phyloP scores from a whole-genome alignment of 2,113 vertebrate species.

The Lepisosteus oculatus region DNA sequence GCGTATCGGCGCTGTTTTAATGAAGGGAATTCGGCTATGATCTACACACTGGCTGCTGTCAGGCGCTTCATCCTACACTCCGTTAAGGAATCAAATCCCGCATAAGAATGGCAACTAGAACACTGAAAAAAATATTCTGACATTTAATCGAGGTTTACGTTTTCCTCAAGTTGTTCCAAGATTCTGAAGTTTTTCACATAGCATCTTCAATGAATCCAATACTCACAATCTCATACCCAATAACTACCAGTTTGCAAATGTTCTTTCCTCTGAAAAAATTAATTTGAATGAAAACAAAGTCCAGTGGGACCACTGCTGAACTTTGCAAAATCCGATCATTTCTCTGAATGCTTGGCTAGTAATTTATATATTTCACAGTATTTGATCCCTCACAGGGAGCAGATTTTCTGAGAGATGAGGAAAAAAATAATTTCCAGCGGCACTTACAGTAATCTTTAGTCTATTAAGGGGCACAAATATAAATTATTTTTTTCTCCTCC shows the following conservation, averaged over 20 bases:
- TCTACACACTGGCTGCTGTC: no score
- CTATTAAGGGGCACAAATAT: constrained; percentile 21
- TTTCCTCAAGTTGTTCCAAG: no score
- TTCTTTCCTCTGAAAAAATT: constrained; percentile 73
- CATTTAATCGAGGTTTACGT: no score
- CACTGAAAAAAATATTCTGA: no score
- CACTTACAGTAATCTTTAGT: constrained; percentile 14
- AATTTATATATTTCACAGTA: constrained; percentile 76
- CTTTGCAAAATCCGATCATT: constrained; percentile 66
- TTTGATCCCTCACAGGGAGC: constrained; percentile 71
- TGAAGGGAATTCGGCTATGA: no score
- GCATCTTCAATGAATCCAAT: constrained; percentile 15
- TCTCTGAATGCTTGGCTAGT: constrained; percentile 69
- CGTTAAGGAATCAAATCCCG: no score
- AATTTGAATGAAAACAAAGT: constrained; percentile 74
- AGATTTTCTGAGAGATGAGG: constrained; percentile 39
- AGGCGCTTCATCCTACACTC: no score
- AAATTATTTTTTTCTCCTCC: constrained; percentile 2
- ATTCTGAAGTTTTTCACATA: neutral
- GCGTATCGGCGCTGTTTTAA: no score
- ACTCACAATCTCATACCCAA: constrained; percentile 50
- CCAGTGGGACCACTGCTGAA: constrained; percentile 69
- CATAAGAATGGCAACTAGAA: no score
- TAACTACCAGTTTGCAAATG: constrained; percentile 73
- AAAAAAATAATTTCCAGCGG: constrained; percentile 48